Base-by-base conservation (phyloP, 1,140 invertebrate species). In the Holcopasites calliopsidis region DNA sequence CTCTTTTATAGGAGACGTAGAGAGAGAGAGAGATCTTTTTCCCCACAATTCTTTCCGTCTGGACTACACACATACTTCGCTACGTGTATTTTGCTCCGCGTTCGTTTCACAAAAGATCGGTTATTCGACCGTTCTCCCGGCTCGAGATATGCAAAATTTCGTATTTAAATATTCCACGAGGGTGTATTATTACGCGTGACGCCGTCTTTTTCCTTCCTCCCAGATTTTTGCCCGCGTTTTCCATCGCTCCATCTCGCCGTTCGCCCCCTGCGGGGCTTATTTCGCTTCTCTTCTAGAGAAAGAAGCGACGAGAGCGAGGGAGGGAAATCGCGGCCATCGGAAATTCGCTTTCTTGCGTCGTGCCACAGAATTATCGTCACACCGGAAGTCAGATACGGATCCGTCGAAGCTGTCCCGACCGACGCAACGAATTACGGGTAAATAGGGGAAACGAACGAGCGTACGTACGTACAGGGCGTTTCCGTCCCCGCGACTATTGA, bases 401-500 rank as follows among this genome's bases (percentile, higher is more conserved):
- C 74, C 55, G 78, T 79, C 62, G 70, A 76, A 64, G 60, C 35
- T 54, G 69, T 69, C 50, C 49, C 55, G 40, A 35, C 44, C 55
- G 16, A 66, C 52, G 69, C 60, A 50, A 71, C 70, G 71, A 74
- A 78, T 78, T 78, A 66, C 71, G 62, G 44, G 54, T 75, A 78
- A 78, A 78, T 54, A 57, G 76, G 57, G 60, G 73, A 69, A 72
- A 78, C 73, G 68, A 71, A 62, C 69, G 70, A 26, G 50, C 33
- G 61, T 77, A 60, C 47, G 70, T 33, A 58, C 33, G 61, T 77
- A 60, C 47, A 62, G 71, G 76, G 72, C 70, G 77, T 79, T 80
- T 76, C 71, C 74, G 77, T 77, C n/a, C n/a, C n/a, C 40, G 65
- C 69, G 77, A 86, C 55, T 77, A 81, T 82, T 77, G 79, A 85